Percentiles rank a stretch among this genome's conserved stretches.
Evolutionary conservation across 2,797 vertebrate species (phyloP).

Genomic region (Poliocrania exsul): DNA sequence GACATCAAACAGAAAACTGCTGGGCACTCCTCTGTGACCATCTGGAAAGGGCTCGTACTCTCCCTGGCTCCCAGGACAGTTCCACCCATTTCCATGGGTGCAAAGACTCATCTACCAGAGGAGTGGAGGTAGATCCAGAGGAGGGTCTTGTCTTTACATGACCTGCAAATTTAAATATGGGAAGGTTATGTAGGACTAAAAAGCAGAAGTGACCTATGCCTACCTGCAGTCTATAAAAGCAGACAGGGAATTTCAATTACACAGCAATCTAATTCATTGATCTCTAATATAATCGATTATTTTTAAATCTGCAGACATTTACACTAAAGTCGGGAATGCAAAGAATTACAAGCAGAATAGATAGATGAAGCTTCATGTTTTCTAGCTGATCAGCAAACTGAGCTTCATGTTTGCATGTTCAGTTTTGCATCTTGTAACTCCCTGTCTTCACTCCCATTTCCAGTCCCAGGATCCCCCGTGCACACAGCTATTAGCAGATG

Average conservation of each 20-base stretch:
- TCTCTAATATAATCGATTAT: background rate
- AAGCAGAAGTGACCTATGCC: background rate
- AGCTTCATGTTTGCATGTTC: background rate
- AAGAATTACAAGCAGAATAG: background rate
- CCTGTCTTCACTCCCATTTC: background rate
- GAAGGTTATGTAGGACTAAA: background rate
- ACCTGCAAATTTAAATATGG: background rate
- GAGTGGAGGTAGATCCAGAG: background rate
- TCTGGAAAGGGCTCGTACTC: background rate
- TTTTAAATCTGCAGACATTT: background rate
- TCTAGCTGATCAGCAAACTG: background rate
- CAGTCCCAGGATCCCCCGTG: background rate
- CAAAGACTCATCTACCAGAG: background rate
- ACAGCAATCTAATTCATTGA: background rate
- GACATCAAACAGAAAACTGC: background rate
- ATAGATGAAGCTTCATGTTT: background rate
- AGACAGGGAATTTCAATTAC: background rate
- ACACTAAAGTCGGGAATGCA: background rate
- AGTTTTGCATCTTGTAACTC: background rate
- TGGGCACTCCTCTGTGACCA: background rate
- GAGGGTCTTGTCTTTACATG: background rate
- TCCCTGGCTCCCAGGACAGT: background rate
- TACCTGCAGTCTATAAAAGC: background rate
- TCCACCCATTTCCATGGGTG: fast-evolving
- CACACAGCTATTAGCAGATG: slow-evolving; percentile 45